Conservation (phyloP, 2,888 invertebrate genomes). For the Copidosoma aretas region DNA sequence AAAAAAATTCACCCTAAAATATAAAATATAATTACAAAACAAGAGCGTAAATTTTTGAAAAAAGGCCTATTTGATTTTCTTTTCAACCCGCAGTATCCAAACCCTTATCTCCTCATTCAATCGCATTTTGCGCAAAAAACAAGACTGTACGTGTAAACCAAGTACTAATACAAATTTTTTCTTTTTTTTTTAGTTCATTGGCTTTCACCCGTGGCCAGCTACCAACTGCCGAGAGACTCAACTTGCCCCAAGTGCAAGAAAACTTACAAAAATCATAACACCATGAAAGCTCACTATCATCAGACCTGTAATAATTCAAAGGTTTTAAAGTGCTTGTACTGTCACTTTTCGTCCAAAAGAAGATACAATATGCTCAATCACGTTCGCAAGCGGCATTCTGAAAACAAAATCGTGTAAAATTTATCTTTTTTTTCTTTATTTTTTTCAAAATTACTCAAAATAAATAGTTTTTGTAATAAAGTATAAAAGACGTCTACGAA, state of each 20-base stretch:
- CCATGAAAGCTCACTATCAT: conserved; percentile 16
- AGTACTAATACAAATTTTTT: too few species aligned
- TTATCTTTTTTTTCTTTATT: too few species aligned
- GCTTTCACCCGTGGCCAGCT: conserved; percentile 1
- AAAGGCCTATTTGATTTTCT: too few species aligned
- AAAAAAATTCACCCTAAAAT: too few species aligned
- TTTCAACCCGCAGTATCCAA: neutral
- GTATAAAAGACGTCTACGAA: too few species aligned
- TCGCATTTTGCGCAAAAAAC: neutral
- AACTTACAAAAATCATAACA: conserved; percentile 17
- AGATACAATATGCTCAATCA: conserved; percentile 11
- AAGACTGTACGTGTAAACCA: neutral
- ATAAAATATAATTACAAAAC: too few species aligned
- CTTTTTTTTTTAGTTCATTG: neutral
- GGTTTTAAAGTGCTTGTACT: neutral
- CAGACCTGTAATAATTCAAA: conserved; percentile 3
- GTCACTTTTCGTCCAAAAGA: conserved; percentile 14
- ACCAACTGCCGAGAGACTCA: neutral
- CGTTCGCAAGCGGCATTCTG: neutral
- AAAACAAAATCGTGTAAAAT: neutral
- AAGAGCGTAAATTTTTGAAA: too few species aligned
- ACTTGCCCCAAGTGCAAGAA: conserved; percentile 8
- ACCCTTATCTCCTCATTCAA: too few species aligned
- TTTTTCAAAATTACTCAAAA: too few species aligned
- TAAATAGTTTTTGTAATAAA: too few species aligned